These are phyloP conservation scores for Nephrotoma guestfalica DNA, from an alignment of 2,888 invertebrate genomes.

Conservation along the genomic window DNA sequence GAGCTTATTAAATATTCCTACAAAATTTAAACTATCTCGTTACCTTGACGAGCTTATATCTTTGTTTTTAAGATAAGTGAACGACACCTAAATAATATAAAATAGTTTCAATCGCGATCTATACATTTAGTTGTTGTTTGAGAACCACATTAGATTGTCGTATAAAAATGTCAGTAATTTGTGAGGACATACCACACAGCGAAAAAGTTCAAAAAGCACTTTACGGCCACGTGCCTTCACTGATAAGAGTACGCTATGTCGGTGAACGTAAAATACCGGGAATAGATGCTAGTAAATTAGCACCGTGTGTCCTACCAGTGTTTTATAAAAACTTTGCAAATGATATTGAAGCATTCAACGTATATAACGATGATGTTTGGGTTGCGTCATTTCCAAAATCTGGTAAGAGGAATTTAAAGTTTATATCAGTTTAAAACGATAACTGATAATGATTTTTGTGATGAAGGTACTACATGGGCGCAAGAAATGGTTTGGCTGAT, in stretches of 20 bases:
- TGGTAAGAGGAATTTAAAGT: neutral
- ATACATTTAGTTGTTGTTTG: too few species aligned
- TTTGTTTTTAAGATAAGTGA: too few species aligned
- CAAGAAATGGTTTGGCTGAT: neutral
- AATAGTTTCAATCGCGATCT: too few species aligned
- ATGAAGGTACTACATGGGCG: neutral
- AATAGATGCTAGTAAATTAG: neutral
- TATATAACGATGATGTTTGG: neutral
- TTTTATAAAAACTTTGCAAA: neutral
- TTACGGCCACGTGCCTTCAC: neutral
- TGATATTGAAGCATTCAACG: neutral
- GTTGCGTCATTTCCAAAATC: neutral
- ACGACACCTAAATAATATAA: too few species aligned
- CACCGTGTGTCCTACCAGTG: neutral
- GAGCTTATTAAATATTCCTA: too few species aligned
- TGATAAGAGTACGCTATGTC: neutral
- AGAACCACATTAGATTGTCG: too few species aligned
- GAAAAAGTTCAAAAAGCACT: neutral
- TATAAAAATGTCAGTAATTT: neutral
- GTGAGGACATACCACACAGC: neutral
- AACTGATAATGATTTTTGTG: neutral
- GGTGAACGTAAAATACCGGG: neutral
- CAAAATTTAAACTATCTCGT: too few species aligned
- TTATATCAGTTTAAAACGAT: neutral
- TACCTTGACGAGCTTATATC: too few species aligned